A percentile compares a stretch with the other conserved stretches of the same genome.
Conservation (phyloP, 2,888 invertebrate genomes). For the Drosophila pegasa region DNA sequence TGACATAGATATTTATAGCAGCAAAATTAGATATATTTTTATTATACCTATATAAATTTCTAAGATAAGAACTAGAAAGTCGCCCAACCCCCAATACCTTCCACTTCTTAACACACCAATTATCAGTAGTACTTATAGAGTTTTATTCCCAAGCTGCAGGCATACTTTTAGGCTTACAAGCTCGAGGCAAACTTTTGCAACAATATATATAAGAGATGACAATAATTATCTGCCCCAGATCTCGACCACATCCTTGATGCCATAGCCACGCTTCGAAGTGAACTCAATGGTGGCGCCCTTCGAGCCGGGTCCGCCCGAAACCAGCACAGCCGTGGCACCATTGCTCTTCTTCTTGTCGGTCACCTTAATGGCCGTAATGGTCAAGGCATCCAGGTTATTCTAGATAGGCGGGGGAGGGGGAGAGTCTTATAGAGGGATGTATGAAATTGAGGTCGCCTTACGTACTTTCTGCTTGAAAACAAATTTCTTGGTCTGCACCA, state of each 20-base stretch:
- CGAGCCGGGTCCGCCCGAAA: conserved; percentile 85
- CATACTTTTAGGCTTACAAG: conserved; percentile 42
- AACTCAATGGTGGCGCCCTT: conserved; percentile 84
- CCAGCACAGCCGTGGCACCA: conserved; percentile 83
- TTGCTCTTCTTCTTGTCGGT: conserved; percentile 67
- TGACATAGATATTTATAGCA: neutral
- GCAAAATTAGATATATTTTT: neutral
- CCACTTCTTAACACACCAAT: neutral
- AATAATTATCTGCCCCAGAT: conserved; percentile 66
- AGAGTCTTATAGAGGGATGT: neutral
- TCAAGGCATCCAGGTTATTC: conserved; percentile 63
- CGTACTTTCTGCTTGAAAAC: conserved; percentile 74
- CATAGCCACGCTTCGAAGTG: conserved; percentile 84
- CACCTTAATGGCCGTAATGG: conserved; percentile 68
- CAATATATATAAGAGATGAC: neutral
- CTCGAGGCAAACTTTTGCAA: neutral
- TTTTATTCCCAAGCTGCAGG: conserved; percentile 7
- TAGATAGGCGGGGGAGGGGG: conserved; percentile 6
- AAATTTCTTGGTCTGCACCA: conserved; percentile 60
- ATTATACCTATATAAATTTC: neutral
- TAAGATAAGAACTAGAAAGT: neutral
- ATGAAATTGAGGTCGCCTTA: neutral
- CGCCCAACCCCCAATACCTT: neutral
- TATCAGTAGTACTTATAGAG: neutral
- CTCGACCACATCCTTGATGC: conserved; percentile 82